phyloP scores from a whole-genome alignment of 1,140 invertebrate species.

The Melipona quadrifasciata region DNA sequence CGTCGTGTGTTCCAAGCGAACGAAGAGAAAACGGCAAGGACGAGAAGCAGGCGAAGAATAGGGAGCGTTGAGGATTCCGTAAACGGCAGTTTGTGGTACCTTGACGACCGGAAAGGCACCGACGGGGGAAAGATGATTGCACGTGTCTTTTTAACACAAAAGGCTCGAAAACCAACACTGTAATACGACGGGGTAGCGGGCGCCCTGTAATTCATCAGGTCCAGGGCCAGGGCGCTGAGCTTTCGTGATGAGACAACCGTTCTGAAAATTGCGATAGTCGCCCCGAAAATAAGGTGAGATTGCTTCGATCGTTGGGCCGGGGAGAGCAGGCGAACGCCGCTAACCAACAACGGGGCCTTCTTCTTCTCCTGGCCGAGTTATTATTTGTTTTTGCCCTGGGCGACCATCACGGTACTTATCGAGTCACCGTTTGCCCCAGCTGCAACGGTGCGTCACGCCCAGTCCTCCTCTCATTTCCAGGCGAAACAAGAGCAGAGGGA shows the following conservation, averaged over 20 bases:
- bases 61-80: constrained; percentile 18
- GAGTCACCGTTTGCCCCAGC: constrained; percentile 75
- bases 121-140: constrained; percentile 75
- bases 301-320: constrained; percentile 58
- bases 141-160: constrained; percentile 83
- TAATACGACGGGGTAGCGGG: constrained; percentile 78
- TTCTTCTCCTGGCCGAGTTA: constrained; percentile 65
- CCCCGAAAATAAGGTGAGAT: constrained; percentile 74
- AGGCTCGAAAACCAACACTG: constrained; percentile 83
- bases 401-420: constrained; percentile 75
- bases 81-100: constrained; percentile 49
- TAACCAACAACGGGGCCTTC: constrained; percentile 42
- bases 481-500: constrained; percentile 45
- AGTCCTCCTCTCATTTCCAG: constrained; percentile 50
- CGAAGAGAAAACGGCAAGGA: background rate
- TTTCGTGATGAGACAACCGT: constrained; percentile 80
- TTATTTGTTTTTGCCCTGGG: constrained; percentile 79
- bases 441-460: constrained; percentile 69
- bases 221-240: constrained; percentile 9
- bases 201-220: constrained; percentile 80
- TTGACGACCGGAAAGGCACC: constrained; percentile 29
- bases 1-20: background rate
- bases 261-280: constrained; percentile 80
- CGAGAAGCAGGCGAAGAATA: constrained; percentile 9
- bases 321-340: constrained; percentile 18